Base-by-base conservation (phyloP, 2,888 invertebrate species). In the Lottia scabra region DNA sequence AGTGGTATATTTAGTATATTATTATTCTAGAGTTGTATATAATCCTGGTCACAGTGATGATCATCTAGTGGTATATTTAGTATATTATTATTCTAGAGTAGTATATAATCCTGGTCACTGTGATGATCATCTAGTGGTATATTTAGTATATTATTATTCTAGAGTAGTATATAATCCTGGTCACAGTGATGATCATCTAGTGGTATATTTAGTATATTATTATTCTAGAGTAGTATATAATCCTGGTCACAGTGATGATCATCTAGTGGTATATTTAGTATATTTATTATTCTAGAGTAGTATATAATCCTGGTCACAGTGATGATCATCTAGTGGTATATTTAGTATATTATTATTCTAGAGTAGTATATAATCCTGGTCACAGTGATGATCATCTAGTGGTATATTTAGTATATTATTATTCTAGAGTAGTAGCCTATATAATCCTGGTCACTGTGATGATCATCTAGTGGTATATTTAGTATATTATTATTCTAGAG, bases 161-260 rank as follows among this genome's bases (percentile, higher is more conserved):
- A 30, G 5, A 30, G 30, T 6, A 1, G 26, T 13, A 26, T n/a
- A 26, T n/a, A n/a, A 63, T 63, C n/a, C 15, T 63, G 12, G 27
- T 13, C 15, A 23, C 16, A 1, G 12, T 15, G 16, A 10, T 16
- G n/a, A 63, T 2, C 13, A 67, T 13, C 30, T 30, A 30, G 3
- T 30, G 30, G 30, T 30, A 30, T 30, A 30, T 30, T 30, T 38
- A 38, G 10, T 38, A 44, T 2, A 6, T 13, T 19, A n/a, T 12
- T 44, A 26, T 79, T 79, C 46, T 74, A 88, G 88, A 82, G 90
- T 92, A n/a, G 75, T 92, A n/a, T 90, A 92, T 84, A 94, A 95
- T 0, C 95, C 95, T 3, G 99, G 99, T 0, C 99, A 99, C 87
- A 95, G 97, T 0, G 95, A 94, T 0, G 99, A 99, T 89, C 99